These are phyloP conservation scores for Labeo calbasu DNA, from an alignment of 2,797 vertebrate species.

Conservation along the genomic window DNA sequence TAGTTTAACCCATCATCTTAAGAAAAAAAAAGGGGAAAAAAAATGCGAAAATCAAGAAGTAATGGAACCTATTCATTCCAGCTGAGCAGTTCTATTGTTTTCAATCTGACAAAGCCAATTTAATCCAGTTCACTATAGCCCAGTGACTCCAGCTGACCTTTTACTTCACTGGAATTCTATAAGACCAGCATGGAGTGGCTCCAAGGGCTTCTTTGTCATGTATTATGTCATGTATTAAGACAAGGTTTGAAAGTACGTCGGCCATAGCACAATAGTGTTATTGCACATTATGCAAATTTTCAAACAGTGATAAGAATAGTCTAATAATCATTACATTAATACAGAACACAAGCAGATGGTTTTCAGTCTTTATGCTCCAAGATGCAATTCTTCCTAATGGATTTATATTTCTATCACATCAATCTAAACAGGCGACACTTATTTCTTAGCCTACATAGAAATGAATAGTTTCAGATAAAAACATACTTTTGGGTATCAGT, in stretches of 20 bases:
- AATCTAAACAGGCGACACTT: neutral
- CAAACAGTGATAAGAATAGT: neutral
- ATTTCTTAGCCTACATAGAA: neutral
- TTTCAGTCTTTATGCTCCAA: neutral
- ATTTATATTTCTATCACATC: neutral
- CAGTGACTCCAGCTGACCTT: conserved; percentile 10
- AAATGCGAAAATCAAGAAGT: neutral
- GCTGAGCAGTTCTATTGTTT: conserved; percentile 4
- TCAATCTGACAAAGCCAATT: conserved; percentile 1
- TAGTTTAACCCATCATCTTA: neutral
- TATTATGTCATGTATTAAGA: conserved; percentile 36
- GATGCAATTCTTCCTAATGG: neutral
- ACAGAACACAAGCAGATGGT: conserved; percentile 6
- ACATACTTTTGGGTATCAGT: neutral
- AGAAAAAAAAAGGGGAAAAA: neutral
- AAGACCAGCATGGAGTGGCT: conserved; percentile 16
- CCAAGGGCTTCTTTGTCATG: conserved; percentile 29
- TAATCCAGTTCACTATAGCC: neutral
- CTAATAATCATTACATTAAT: conserved; percentile 24
- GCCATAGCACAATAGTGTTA: conserved; percentile 18
- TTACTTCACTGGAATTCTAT: conserved; percentile 22
- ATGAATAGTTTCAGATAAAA: neutral
- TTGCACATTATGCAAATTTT: neutral
- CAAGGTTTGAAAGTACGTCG: conserved; percentile 8
- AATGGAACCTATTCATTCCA: conserved; percentile 1